phyloP scores from a whole-genome alignment of 2,113 vertebrate species.

The Synodontis membranacea region DNA sequence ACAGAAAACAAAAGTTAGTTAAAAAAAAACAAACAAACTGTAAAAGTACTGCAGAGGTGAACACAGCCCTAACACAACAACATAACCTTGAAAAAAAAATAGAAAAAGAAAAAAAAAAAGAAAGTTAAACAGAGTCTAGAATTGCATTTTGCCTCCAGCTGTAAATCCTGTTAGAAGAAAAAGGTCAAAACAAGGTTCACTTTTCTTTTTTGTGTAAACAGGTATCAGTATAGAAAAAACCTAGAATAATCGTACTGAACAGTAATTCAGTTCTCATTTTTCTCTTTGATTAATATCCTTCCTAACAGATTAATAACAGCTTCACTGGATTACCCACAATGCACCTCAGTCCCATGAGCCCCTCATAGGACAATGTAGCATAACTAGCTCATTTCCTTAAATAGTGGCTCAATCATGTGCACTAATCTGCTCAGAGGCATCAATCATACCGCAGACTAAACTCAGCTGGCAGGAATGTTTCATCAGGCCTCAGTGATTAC shows the following conservation, averaged over 20 bases:
- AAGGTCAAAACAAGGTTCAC: neutral
- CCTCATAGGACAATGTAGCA: conserved; percentile 65
- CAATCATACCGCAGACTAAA: conserved; percentile 32
- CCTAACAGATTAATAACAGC: conserved; percentile 12
- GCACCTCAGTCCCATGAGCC: conserved; percentile 50
- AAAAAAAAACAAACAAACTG: neutral
- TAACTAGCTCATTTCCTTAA: conserved; percentile 66
- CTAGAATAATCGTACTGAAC: neutral
- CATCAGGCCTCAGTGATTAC: conserved; percentile 55
- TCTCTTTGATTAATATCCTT: neutral
- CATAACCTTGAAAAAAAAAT: neutral
- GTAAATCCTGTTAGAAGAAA: neutral
- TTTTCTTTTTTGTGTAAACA: neutral
- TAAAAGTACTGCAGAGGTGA: neutral
- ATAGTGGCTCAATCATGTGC: conserved; percentile 67
- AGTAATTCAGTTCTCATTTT: neutral
- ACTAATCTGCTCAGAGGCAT: conserved; percentile 57
- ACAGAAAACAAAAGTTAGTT: neutral
- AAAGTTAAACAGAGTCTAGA: neutral
- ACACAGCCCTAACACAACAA: neutral
- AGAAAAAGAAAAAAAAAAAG: neutral
- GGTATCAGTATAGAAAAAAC: neutral
- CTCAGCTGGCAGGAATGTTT: conserved; percentile 62
- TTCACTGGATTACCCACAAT: conserved; percentile 6
- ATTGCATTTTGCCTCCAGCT: neutral